phyloP scores from a whole-genome alignment of 2,113 vertebrate genomes.

The Gila orcuttii region DNA sequence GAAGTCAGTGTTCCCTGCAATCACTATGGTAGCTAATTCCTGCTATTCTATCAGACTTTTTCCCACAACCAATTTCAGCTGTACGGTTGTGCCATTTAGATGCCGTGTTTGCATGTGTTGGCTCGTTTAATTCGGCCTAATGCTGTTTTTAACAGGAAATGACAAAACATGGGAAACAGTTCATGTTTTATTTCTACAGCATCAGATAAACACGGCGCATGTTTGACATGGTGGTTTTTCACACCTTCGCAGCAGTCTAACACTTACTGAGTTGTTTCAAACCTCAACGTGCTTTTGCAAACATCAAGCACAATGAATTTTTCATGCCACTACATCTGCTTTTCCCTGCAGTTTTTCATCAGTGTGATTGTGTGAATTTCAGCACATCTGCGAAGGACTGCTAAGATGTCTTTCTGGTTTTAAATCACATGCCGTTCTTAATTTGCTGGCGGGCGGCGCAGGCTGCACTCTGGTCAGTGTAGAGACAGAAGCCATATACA shows the following conservation, averaged over 20 bases:
- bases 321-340: conserved; percentile 56
- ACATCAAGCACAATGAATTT: conserved; percentile 59
- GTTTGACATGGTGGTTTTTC: conserved; percentile 43
- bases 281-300: conserved; percentile 47
- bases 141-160: conserved; percentile 35
- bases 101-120: not conserved
- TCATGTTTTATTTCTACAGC: conserved; percentile 38
- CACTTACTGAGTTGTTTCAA: conserved; percentile 51
- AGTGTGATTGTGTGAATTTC: conserved; percentile 29
- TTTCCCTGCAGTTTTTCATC: conserved; percentile 38
- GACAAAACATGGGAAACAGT: conserved; percentile 11
- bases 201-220: conserved; percentile 22
- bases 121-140: conserved; percentile 40
- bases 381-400: conserved; percentile 10
- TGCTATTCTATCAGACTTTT: conserved; percentile 16
- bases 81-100: not conserved
- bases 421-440: conserved; percentile 10
- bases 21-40: not conserved
- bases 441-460: not conserved
- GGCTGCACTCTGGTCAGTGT: conserved; percentile 57
- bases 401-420: conserved; percentile 21
- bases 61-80: not conserved
- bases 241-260: conserved; percentile 18
- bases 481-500: conserved; percentile 17
- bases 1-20: conserved; percentile 20